Evolutionary conservation across 2,888 invertebrate genomes (phyloP), one percentile per base, ranked within the genome.

Genomic region (Antheraea assamensis): DNA sequence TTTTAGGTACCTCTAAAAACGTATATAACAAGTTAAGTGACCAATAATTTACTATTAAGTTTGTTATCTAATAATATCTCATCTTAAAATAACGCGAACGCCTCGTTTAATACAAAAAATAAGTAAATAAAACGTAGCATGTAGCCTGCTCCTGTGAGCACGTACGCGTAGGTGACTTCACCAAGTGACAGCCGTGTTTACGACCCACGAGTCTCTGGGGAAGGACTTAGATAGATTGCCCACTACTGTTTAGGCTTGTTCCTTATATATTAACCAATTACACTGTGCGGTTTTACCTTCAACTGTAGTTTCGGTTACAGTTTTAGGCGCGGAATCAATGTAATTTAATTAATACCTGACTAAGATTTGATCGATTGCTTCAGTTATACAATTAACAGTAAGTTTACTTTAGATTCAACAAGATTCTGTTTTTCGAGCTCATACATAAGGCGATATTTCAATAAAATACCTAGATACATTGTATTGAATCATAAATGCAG

Each of bases 201-300:
- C 85, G 86, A 84, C 77, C 78, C 80, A 81, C 80, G 72, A 77
- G 83, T 82, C 85, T 83, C 81, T 78, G 78, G 85, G 85, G 87
- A 84, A 83, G 78, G 87, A 87, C 86, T 82, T 84, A 85, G 88
- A 89, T 85, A 83, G 83, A 89, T 89, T 84, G 82, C 82, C 78
- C 78, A 82, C 80, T 83, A 81, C 84, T 81, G 80, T 82, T 86
- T 80, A 82, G 81, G 83, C 82, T 78, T 78, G 83, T 83, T 80
- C 79, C 80, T 80, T 86, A 83, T 80, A 79, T 78, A 81, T 82
- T 79, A 79, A 82, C 84, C 85, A 85, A 86, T 86, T 86, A 87
- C 77, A 76, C 74, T 64, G 74, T 79, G 77, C 13, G 35, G 21
- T 68, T 35, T 35, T 68, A 68, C 75, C 75, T 76, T 78, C 76